Evolutionary conservation across 2,888 invertebrate species (phyloP).

Genomic region (Xestobium rufovillosum): DNA sequence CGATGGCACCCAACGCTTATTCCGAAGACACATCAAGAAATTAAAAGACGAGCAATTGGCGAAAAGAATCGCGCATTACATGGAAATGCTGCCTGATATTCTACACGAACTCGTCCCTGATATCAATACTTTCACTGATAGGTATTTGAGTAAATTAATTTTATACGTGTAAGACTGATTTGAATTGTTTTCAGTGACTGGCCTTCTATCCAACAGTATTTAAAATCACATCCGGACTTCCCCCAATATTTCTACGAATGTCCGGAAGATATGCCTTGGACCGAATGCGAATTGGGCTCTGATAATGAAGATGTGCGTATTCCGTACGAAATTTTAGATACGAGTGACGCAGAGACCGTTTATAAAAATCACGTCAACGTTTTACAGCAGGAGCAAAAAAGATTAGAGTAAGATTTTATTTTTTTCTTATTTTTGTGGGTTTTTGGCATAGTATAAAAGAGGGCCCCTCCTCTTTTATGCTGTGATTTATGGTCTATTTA

Average conservation of each 20-base stretch:
- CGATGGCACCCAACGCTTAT: conserved; percentile 60
- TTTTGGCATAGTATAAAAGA: conserved; percentile 10
- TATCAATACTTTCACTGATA: conserved; percentile 57
- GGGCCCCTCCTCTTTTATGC: background rate
- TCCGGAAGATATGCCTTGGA: conserved; percentile 70
- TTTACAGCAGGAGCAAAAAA: conserved; percentile 84
- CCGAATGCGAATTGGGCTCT: conserved; percentile 61
- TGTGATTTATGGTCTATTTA: too few species aligned
- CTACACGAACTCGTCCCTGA: conserved; percentile 74
- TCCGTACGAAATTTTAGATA: conserved; percentile 86
- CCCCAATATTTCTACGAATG: conserved; percentile 86
- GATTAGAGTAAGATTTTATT: conserved; percentile 67
- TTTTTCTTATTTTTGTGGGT: conserved; percentile 29
- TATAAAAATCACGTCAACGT: conserved; percentile 88
- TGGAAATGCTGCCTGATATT: conserved; percentile 69
- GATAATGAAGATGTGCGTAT: conserved; percentile 66
- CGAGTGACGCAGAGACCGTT: conserved; percentile 84
- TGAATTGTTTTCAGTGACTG: conserved; percentile 64
- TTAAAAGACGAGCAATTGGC: conserved; percentile 74
- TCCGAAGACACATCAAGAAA: conserved; percentile 70
- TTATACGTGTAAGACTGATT: background rate
- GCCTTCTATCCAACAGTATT: conserved; percentile 76
- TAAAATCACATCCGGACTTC: conserved; percentile 89
- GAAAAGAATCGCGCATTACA: conserved; percentile 66
- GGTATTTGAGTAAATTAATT: conserved; percentile 37